Percentiles rank a stretch among this genome's conserved stretches.
Evolutionary conservation across 1,140 invertebrate species (phyloP).

Genomic region (Bombus fervidus): DNA sequence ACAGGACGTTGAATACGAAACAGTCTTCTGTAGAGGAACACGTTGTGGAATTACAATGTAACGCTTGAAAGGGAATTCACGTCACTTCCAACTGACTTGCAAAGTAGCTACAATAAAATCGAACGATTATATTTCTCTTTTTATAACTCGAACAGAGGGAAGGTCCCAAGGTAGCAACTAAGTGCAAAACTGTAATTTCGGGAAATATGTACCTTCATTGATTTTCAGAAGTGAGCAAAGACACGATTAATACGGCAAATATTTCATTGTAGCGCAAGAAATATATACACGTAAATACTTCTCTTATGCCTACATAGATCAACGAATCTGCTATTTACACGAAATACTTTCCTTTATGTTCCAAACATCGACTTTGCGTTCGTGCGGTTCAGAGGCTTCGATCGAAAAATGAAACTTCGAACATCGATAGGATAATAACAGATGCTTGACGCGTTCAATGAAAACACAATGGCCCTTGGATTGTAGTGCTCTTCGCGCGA

Average conservation of each 20-base stretch:
- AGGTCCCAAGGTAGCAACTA: too few species aligned
- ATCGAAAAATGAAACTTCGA: not conserved
- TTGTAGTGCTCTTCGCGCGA: not conserved
- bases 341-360: not conserved
- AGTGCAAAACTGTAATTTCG: not conserved
- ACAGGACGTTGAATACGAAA: not conserved
- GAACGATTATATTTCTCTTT: not conserved
- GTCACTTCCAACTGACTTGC: not conserved
- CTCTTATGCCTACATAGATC: not conserved
- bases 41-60: conserved; percentile 19
- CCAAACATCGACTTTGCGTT: not conserved
- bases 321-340: not conserved
- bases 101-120: not conserved
- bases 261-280: not conserved
- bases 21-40: not conserved
- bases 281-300: not conserved
- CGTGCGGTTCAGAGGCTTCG: too few species aligned
- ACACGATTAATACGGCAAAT: not conserved
- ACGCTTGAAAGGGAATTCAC: conserved; percentile 21
- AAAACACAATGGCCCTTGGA: not conserved
- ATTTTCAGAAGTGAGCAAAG: not conserved
- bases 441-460: not conserved
- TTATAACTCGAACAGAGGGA: not conserved
- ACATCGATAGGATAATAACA: not conserved
- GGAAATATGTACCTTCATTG: not conserved